phyloP scores from a whole-genome alignment of 30 jellyfish, hydroid and myxozoan species.

The Cassiopea andromeda region DNA sequence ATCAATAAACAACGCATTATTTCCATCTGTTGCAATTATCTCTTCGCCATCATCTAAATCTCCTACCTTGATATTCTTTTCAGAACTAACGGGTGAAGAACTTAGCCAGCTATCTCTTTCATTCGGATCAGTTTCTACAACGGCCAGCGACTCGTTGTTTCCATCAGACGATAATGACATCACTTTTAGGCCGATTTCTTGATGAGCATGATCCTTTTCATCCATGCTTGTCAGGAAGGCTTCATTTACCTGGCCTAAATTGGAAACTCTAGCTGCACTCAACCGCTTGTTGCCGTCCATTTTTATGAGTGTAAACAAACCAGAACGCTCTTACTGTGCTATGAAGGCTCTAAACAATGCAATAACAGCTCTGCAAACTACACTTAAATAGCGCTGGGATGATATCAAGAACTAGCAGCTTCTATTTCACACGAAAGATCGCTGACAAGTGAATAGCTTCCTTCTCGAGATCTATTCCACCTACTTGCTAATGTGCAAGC shows the following conservation, averaged over 20 bases:
- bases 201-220: constrained; percentile 48
- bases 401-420: neutral
- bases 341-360: neutral
- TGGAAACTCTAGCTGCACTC: constrained; percentile 24
- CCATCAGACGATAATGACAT: constrained; percentile 4
- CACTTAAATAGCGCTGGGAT: neutral
- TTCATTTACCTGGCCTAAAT: constrained; percentile 59
- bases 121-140: neutral
- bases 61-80: neutral
- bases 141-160: neutral
- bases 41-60: neutral
- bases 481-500: neutral
- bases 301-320: constrained; percentile 2
- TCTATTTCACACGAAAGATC: neutral
- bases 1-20: constrained; percentile 8
- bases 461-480: neutral
- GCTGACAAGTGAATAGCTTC: neutral
- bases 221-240: constrained; percentile 66
- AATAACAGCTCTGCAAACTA: neutral
- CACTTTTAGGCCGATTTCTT: constrained; percentile 4
- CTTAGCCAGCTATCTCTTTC: neutral
- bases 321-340: neutral
- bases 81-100: neutral
- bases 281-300: constrained; percentile 12
- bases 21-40: neutral